Evolutionary conservation across 2,113 vertebrate genomes (phyloP), one percentile per base, ranked within the genome.

Genomic region (Calidris pygmaea): DNA sequence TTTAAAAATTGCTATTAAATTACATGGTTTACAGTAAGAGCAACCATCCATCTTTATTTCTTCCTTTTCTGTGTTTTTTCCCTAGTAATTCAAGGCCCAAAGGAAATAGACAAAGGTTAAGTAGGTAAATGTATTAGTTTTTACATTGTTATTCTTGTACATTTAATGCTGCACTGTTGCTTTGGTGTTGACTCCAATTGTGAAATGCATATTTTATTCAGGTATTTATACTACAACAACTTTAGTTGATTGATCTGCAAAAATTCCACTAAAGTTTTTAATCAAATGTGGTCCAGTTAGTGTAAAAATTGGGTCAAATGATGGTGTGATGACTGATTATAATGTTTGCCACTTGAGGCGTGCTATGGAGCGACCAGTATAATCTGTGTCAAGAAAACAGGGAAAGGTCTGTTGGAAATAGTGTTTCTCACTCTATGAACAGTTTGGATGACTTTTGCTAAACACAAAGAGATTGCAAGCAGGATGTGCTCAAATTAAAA

Each of bases 1-100:
- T 97, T 96, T 11, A 16, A 70, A 93, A 97, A 95, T 72, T 94
- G 83, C 86, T 82, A 41, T 88, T 91, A 91, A 97, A 96, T 95
- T 96, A 79, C 65, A 92, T 85, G 41, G 84, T 96, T 97, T 91
- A 63, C 52, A 80, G 52, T 70, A 95, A 95, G 68, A 84, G 84
- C 45, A 89, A 88, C 59, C n/a, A 50, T 94, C 34, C 41, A 16
- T 62, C 9, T 53, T 88, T 96, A 45, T 72, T 97, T 48, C 48
- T 72, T 94, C 39, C 39, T 87, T 94, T 80, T 67, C 6, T 83
- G 45, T 37, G 53, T 56, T 86, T 60, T 91, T 96, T 91, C 68
- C 74, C 9, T 75, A 65, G 62, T 67, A 65, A 87, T 48, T 87
- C 53, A 60, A 59, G 9, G 9, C 23, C 34, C 52, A 60, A 79